A percentile compares a stretch with the other conserved stretches of the same genome.
Evolutionary conservation across 2,797 vertebrate genomes (phyloP).

Genomic region (Gouania willdenowi): DNA sequence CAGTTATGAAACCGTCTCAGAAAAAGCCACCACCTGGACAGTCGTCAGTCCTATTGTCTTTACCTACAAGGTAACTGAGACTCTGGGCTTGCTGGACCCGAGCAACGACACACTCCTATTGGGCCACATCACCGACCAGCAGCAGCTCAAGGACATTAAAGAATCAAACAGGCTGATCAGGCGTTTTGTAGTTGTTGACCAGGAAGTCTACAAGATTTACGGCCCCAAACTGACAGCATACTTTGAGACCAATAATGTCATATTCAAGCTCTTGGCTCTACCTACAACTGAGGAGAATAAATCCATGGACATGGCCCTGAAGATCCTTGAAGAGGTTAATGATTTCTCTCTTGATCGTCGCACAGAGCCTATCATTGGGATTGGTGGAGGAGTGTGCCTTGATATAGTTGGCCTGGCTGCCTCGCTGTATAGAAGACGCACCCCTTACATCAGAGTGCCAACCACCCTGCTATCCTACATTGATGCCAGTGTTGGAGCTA

Average conservation of each 20-base stretch:
- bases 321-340: constrained; percentile 79
- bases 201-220: constrained; percentile 74
- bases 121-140: constrained; percentile 71
- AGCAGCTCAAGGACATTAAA: constrained; percentile 57
- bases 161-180: constrained; percentile 62
- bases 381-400: constrained; percentile 80
- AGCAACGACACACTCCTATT: constrained; percentile 75
- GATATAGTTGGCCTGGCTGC: constrained; percentile 81
- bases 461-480: constrained; percentile 82
- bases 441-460: constrained; percentile 81
- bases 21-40: constrained; percentile 73
- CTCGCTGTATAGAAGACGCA: constrained; percentile 78
- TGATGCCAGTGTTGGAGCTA: constrained; percentile 80
- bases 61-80: constrained; percentile 79
- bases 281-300: constrained; percentile 80
- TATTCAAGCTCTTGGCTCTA: constrained; percentile 73
- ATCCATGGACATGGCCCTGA: constrained; percentile 79
- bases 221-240: constrained; percentile 72
- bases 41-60: constrained; percentile 79
- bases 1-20: constrained; percentile 68
- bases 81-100: constrained; percentile 70
- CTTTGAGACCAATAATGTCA: constrained; percentile 68
- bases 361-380: constrained; percentile 80
- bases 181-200: constrained; percentile 79
- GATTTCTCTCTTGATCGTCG: constrained; percentile 76